Percentiles rank a stretch among this genome's conserved stretches.
These are phyloP conservation scores for Chloroclysta siterata DNA, from an alignment of 2,888 invertebrate species.

Conservation along the genomic window DNA sequence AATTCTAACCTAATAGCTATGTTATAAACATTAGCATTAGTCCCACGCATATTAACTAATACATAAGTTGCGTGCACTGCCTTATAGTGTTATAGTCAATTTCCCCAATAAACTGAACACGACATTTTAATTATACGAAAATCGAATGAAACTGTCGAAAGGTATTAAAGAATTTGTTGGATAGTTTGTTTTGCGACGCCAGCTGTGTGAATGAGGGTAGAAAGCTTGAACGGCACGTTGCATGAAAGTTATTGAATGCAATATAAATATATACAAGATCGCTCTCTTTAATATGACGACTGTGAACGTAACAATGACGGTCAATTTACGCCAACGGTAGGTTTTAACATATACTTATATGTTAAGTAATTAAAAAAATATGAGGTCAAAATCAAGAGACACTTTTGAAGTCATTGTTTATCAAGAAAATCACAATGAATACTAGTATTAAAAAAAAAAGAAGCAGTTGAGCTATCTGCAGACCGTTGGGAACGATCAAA, in stretches of 20 bases:
- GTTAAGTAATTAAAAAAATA: too few species aligned
- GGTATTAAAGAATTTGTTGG: slow-evolving; percentile 49
- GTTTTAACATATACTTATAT: too few species aligned
- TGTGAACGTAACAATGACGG: too few species aligned
- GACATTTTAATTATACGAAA: slow-evolving; percentile 55
- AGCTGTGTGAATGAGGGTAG: slow-evolving; percentile 63
- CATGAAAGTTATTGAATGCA: slow-evolving; percentile 4
- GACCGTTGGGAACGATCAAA: too few species aligned
- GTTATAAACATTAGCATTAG: slow-evolving; percentile 32
- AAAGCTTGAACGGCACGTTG: slow-evolving; percentile 9
- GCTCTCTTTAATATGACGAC: too few species aligned
- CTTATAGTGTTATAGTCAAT: slow-evolving; percentile 26
- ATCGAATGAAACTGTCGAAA: slow-evolving; percentile 53
- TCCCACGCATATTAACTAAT: slow-evolving; percentile 40
- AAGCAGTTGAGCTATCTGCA: too few species aligned
- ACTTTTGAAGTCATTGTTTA: too few species aligned
- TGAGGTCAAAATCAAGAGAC: too few species aligned
- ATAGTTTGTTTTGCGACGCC: slow-evolving; percentile 66
- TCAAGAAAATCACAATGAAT: too few species aligned
- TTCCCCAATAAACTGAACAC: slow-evolving; percentile 38
- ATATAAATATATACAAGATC: too few species aligned
- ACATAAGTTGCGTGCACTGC: slow-evolving; percentile 21
- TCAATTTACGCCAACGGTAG: too few species aligned
- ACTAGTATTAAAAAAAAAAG: too few species aligned
- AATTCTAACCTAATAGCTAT: slow-evolving; percentile 28